A percentile compares a stretch with the other conserved stretches of the same genome.
phyloP scores from a whole-genome alignment of 2,888 invertebrate genomes.

The Ennomos quercinarius region DNA sequence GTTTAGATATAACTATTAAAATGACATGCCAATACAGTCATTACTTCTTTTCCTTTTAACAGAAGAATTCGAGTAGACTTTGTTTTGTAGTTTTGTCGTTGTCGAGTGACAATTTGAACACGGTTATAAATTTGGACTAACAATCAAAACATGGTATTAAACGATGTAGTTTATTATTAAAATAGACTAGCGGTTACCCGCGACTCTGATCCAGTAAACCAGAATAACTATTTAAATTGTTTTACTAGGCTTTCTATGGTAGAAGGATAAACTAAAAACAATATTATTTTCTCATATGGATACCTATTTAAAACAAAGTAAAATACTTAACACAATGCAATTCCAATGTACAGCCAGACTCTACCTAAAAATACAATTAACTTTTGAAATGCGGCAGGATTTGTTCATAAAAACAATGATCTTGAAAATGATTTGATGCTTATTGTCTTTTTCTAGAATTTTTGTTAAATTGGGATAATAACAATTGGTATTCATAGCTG shows the following conservation, averaged over 20 bases:
- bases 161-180: conserved; percentile 7
- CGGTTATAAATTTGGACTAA: conserved; percentile 13
- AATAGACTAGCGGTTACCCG: too few relatives aligned
- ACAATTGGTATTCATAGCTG: conserved; percentile 17
- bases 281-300: too few relatives aligned
- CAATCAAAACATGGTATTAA: conserved; percentile 11
- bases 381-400: conserved; percentile 5
- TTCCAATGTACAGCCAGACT: too few relatives aligned
- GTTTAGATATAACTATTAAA: background rate
- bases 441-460: background rate
- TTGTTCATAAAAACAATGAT: background rate
- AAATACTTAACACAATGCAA: too few relatives aligned
- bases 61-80: conserved; percentile 9
- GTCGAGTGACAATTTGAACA: conserved; percentile 5
- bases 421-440: too few relatives aligned
- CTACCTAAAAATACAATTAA: too few relatives aligned
- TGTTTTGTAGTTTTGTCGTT: conserved; percentile 2
- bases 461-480: background rate
- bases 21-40: conserved; percentile 10
- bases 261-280: too few relatives aligned
- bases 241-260: too few relatives aligned
- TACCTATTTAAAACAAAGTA: too few relatives aligned
- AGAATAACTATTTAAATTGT: too few relatives aligned
- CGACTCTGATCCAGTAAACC: too few relatives aligned
- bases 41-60: background rate